phyloP scores from a whole-genome alignment of 1,140 invertebrate genomes.

The Orius laevigatus region DNA sequence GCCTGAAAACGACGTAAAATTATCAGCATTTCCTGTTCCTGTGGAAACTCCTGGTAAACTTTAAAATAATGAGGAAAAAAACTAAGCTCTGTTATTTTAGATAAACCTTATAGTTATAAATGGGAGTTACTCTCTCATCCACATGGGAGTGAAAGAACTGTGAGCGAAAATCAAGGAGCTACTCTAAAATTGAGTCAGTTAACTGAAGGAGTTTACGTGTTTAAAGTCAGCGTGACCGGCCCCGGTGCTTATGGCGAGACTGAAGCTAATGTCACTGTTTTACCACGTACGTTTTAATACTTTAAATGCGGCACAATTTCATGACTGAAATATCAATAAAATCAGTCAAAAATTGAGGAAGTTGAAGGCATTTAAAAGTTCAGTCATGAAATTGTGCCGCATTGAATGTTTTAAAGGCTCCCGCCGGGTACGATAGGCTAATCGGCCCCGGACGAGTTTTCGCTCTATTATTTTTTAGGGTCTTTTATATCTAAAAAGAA shows the following conservation, averaged over 20 bases:
- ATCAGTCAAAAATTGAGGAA: too few species aligned
- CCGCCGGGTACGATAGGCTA: too few species aligned
- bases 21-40: constrained; percentile 66
- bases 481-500: too few species aligned
- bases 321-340: too few species aligned
- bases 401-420: too few species aligned
- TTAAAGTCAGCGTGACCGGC: constrained; percentile 68
- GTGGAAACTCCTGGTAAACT: constrained; percentile 43
- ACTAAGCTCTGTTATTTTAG: background rate
- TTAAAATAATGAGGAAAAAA: constrained; percentile 1
- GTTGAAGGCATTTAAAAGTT: too few species aligned
- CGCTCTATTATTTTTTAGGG: too few species aligned
- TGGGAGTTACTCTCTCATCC: constrained; percentile 76
- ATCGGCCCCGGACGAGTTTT: too few species aligned
- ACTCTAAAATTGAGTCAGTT: constrained; percentile 59
- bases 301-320: background rate
- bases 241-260: constrained; percentile 62
- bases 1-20: constrained; percentile 56
- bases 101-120: constrained; percentile 54
- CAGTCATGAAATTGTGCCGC: too few species aligned
- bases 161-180: constrained; percentile 56
- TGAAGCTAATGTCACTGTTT: constrained; percentile 79
- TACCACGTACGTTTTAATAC: constrained; percentile 43
- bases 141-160: constrained; percentile 36
- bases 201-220: constrained; percentile 71